Base-by-base conservation (phyloP, 2,888 invertebrate species). In the Fragum sueziense region DNA sequence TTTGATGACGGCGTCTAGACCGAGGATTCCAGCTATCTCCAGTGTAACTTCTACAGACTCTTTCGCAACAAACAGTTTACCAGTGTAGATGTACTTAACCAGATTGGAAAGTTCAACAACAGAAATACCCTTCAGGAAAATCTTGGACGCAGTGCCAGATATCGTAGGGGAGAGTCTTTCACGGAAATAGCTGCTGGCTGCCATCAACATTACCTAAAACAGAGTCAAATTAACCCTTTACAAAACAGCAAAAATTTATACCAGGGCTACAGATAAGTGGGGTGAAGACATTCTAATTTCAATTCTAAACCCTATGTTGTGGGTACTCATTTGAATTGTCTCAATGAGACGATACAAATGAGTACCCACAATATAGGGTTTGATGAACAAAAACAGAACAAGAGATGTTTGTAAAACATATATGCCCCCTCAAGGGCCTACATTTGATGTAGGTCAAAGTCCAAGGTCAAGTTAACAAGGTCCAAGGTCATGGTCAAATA, bases 41-140 rank as follows among this genome's bases (percentile, higher is more conserved):
- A 84, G 62, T 1, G 79, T 84, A 6, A 84, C 71, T 61, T 84
- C 84, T 79, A 84, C 79, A 33, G 79, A 81, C 27, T 84, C 84
- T 59, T 76, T 84, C 22, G 84, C 71, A 67, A 84, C 76, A 20
- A 84, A 70, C 4, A 84, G 73, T 76, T 81, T 84, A 0, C 84
- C 84, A 11, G 84, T 79, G 70, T 84, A 84, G 6, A 84, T 79
- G 54, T 84, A 84, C 37, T 84, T 81, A 6, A 84, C 76, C 25
- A 84, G 74, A 29, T 79, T 84, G 17, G 84, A 76, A 25, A 84
- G 59, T 61, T 84, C 84, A 11, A 81, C 76, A 4, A 84, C 84
- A 33, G 84, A 81, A 27, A 81, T 84, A 29, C 84, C 84, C 70
- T 81, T 84, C 65, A 84, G 71, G 65, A 70, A 81, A 22, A 84